Evolutionary conservation across 2,797 vertebrate species (phyloP).

Genomic region (Uromys caudimaculatus): DNA sequence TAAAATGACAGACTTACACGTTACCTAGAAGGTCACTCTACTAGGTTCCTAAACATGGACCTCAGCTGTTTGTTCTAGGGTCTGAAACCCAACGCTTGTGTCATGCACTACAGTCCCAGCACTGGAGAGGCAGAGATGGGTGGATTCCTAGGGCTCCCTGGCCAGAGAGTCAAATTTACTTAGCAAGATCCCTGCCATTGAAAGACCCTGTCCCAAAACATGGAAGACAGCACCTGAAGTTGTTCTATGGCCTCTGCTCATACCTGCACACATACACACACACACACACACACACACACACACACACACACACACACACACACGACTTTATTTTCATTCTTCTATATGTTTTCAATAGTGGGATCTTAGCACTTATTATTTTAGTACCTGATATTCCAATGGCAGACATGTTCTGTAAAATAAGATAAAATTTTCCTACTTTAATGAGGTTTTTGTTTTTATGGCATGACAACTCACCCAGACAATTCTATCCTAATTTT

Average conservation of each 20-base stretch:
- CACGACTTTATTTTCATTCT: not conserved
- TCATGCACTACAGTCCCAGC: not conserved
- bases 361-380: not conserved
- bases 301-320: not conserved
- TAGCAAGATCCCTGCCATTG: not conserved
- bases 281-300: not conserved
- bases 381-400: not conserved
- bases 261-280: not conserved
- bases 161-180: not conserved
- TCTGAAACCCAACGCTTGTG: not conserved
- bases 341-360: not conserved
- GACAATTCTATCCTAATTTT: constrained; percentile 10
- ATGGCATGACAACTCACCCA: not conserved
- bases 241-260: not conserved
- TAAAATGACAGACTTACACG: not conserved
- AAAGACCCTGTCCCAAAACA: not conserved
- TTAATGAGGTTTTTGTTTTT: not conserved
- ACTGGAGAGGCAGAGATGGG: not conserved
- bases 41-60: not conserved
- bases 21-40: not conserved
- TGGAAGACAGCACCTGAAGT: not conserved
- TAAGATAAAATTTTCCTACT: not conserved
- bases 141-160: not conserved
- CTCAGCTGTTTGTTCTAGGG: not conserved
- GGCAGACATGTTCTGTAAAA: not conserved